A percentile compares a stretch with the other conserved stretches of the same genome.
These are phyloP conservation scores for Carpatolechia fugitivella DNA, from an alignment of 2,888 invertebrate genomes.

Conservation along the genomic window DNA sequence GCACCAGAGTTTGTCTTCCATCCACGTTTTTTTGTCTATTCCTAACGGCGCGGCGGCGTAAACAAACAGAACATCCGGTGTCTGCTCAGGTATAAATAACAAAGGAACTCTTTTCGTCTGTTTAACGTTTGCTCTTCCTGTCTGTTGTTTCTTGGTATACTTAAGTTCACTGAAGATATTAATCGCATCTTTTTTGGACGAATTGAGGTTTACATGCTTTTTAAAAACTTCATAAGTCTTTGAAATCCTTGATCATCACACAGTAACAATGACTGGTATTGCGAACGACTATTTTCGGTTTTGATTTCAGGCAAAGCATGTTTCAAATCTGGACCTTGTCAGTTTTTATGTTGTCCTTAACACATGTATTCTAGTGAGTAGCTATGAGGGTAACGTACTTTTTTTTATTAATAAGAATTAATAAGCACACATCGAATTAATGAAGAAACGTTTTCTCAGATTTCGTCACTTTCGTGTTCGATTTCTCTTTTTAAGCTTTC, in stretches of 20 bases:
- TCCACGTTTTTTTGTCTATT: background rate
- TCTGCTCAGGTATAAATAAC: constrained; percentile 41
- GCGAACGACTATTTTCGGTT: too few relatives aligned
- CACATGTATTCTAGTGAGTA: too few relatives aligned
- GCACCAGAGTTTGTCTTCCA: background rate
- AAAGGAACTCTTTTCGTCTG: constrained; percentile 32
- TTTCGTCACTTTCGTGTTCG: constrained; percentile 65
- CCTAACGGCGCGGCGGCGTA: constrained; percentile 17
- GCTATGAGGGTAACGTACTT: too few relatives aligned
- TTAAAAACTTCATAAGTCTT: too few relatives aligned
- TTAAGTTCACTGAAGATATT: background rate
- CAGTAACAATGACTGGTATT: too few relatives aligned
- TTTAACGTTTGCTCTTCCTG: constrained; percentile 20
- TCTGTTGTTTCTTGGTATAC: constrained; percentile 2
- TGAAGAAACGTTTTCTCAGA: constrained; percentile 38
- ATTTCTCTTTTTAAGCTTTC: constrained; percentile 62
- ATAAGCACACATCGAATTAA: constrained; percentile 6
- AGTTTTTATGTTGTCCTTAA: too few relatives aligned
- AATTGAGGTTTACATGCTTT: too few relatives aligned
- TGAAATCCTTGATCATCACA: too few relatives aligned
- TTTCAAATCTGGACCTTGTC: too few relatives aligned
- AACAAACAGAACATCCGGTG: constrained; percentile 45
- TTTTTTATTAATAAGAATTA: too few relatives aligned
- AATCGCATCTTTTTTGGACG: too few relatives aligned
- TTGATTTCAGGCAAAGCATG: too few relatives aligned